These are phyloP conservation scores for Macrosiphum euphorbiae DNA, from an alignment of 2,888 invertebrate genomes.

Conservation along the genomic window DNA sequence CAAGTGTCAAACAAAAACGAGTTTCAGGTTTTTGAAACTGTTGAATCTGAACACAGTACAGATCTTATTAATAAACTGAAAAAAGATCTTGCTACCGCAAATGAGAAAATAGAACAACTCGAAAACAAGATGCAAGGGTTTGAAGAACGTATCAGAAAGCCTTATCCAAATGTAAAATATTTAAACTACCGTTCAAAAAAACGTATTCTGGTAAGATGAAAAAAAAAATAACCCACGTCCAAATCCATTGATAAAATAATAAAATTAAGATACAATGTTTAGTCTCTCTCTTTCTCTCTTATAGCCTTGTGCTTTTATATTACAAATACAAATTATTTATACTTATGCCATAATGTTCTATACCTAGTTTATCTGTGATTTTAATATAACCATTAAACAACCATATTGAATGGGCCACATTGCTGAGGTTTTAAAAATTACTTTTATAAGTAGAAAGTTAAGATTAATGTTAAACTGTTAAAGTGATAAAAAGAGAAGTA, in stretches of 20 bases:
- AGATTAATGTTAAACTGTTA: no score
- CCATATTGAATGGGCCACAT: neutral
- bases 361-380: neutral
- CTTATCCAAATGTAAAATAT: constrained; percentile 91
- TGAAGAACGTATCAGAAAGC: constrained; percentile 79
- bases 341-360: neutral
- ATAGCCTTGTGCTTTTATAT: neutral
- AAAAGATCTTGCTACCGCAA: constrained; percentile 74
- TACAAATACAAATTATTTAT: neutral
- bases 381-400: neutral
- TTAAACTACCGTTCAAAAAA: constrained; percentile 92
- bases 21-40: neutral
- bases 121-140: constrained; percentile 81
- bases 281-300: neutral
- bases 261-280: neutral
- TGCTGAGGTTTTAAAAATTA: neutral
- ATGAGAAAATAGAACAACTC: constrained; percentile 76
- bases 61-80: constrained; percentile 48
- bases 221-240: neutral
- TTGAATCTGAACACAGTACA: neutral
- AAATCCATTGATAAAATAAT: neutral
- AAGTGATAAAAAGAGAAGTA: neutral
- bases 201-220: constrained; percentile 83
- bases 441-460: neutral
- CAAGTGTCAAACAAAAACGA: neutral